A percentile compares a stretch with the other conserved stretches of the same genome.
phyloP scores from a whole-genome alignment of 1,140 invertebrate species.

The Pseudobourletiella spinata region DNA sequence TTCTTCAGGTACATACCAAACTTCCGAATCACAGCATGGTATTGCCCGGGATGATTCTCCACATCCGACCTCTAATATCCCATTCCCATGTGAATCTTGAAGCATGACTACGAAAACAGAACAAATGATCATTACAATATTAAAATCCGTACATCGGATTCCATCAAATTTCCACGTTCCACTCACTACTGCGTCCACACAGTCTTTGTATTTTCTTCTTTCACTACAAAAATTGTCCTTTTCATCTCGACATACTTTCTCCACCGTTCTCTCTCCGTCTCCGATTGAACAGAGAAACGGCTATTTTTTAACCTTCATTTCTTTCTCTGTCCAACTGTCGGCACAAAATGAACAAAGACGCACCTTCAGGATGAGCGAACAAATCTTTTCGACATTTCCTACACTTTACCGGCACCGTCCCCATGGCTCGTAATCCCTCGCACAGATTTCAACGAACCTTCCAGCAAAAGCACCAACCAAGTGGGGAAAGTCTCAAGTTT shows the following conservation, averaged over 20 bases:
- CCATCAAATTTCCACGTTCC: too few relatives aligned
- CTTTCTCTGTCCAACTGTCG: background rate
- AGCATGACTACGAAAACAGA: background rate
- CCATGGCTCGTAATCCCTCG: too few relatives aligned
- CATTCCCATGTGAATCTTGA: conserved; percentile 6
- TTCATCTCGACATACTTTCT: too few relatives aligned
- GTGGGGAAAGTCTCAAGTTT: too few relatives aligned
- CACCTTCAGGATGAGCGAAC: conserved; percentile 7
- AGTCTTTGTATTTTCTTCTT: too few relatives aligned
- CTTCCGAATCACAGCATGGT: conserved; percentile 14
- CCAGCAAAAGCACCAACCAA: too few relatives aligned
- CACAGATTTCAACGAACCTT: too few relatives aligned
- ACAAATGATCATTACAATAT: background rate
- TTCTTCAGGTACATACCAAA: conserved; percentile 31
- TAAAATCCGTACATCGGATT: background rate
- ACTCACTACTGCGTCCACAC: too few relatives aligned
- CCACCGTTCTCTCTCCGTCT: too few relatives aligned
- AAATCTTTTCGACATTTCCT: conserved; percentile 11
- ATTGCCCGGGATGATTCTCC: background rate
- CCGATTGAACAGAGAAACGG: background rate
- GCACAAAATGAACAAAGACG: background rate
- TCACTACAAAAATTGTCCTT: too few relatives aligned
- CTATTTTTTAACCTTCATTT: background rate
- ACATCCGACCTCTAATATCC: background rate
- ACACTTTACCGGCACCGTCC: conserved; percentile 8